A percentile compares a stretch with the other conserved stretches of the same genome.
Conservation (phyloP, 2,113 vertebrate species). For the Myocastor coypus region DNA sequence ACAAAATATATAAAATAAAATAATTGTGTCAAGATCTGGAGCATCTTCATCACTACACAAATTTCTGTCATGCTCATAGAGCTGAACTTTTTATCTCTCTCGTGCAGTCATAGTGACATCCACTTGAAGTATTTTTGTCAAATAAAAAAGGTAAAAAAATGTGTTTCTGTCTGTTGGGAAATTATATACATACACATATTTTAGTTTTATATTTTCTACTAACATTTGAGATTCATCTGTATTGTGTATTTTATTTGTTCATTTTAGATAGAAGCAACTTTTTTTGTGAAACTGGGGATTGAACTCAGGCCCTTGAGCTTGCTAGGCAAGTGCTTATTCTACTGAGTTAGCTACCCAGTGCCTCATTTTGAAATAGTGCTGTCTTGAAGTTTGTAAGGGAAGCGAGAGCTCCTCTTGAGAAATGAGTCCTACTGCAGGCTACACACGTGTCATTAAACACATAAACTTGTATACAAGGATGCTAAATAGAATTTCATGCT, state of each 20-base stretch:
- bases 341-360: no score
- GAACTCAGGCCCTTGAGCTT: no score
- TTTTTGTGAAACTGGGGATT: no score
- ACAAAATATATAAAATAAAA: no score
- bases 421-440: not conserved
- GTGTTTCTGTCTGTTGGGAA: no score
- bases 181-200: not conserved
- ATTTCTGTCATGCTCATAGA: not conserved
- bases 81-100: not conserved
- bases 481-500: not conserved
- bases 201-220: not conserved
- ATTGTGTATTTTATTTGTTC: not conserved
- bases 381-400: not conserved
- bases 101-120: not conserved
- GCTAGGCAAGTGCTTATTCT: no score
- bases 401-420: not conserved
- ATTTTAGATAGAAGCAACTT: not conserved
- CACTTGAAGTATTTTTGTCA: not conserved
- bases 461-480: not conserved
- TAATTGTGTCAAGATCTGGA: not conserved
- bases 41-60: not conserved
- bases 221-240: not conserved
- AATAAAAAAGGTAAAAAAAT: no score
- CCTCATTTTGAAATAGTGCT: conserved; percentile 16
- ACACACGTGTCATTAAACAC: not conserved